Base-by-base conservation (phyloP, 2,797 vertebrate species). In the Lindbergichthys nudifrons region DNA sequence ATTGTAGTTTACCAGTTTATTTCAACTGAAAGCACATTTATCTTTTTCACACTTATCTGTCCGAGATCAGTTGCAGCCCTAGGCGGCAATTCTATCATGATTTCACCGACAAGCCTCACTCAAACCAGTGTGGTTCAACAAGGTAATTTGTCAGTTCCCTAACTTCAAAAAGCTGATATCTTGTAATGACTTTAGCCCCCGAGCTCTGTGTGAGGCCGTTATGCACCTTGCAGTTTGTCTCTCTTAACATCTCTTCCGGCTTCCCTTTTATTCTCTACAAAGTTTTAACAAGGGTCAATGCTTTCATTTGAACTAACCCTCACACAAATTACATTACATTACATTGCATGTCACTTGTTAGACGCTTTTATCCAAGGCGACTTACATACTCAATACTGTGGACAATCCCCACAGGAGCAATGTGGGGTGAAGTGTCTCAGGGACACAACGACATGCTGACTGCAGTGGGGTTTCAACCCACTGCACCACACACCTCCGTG, bases 141-240 rank as follows among this genome's bases (percentile, higher is more conserved):
- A 89, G 85, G 79, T 82, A 88, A 94, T 94, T 93, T 93, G 93
- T 95, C 91, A 91, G 75, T 84, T 75, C 77, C 85, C 79, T 77
- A 92, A 90, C 90, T 83, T 91, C 87, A 91, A 85, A 83, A 80
- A 77, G 64, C 79, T 68, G 73, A 87, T 85, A 83, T 87, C 85
- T 46, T 87, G 85, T 92, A 86, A 90, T 89, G 90, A 92, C 81
- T 88, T 80, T 9, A 81, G 82, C 86, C 90, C 87, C 81, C 68
- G 56, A 90, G 92, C 84, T 88, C 85, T 83, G 59, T 18, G 53
- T 16, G 56, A 64, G 69, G 57, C 51, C 36, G 56, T 75, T 62
- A 39, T 73, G 75, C 83, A 82, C 86, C 83, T 88, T 76, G 73
- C 89, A 80, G 63, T 52, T 73, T 58, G 79, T 87, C 87, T 84